Percentiles rank a stretch among this genome's conserved stretches.
Conservation (phyloP, 2,113 vertebrate genomes). For the Alligator mississippiensis region DNA sequence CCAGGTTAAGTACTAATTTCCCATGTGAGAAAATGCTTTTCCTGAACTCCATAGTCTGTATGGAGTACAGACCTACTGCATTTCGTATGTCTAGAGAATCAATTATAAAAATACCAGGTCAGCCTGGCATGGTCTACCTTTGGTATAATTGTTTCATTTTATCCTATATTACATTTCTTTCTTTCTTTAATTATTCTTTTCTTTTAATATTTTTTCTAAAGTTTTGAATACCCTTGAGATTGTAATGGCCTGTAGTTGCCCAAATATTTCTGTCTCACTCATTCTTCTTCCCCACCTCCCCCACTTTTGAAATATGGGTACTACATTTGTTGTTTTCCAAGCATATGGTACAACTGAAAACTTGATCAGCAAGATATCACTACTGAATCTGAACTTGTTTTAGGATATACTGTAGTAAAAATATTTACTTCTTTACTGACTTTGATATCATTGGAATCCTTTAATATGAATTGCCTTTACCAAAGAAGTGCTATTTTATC, state of each 20-base stretch:
- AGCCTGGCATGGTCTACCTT: no score
- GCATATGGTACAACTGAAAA: background rate
- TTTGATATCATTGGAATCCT: slow-evolving; percentile 10
- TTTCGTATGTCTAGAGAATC: no score
- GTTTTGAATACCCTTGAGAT: background rate
- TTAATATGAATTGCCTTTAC: slow-evolving; percentile 19
- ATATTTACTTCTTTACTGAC: slow-evolving; percentile 46
- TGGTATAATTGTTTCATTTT: no score
- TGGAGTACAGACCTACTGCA: no score
- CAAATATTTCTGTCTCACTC: no score
- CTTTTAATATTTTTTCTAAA: background rate
- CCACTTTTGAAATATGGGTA: background rate
- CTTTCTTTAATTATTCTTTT: background rate
- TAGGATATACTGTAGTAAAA: background rate
- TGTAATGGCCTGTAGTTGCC: background rate
- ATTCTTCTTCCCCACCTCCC: no score
- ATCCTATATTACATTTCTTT: background rate
- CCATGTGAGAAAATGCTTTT: no score
- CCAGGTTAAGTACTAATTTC: no score
- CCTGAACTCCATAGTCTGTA: no score
- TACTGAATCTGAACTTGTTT: background rate
- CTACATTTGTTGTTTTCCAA: background rate
- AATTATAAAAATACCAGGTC: no score
- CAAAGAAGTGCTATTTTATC: slow-evolving; percentile 52
- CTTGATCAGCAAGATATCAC: background rate